Evolutionary conservation across 2,113 vertebrate genomes (phyloP).

Genomic region (Stomatorhinus ivindoensis): DNA sequence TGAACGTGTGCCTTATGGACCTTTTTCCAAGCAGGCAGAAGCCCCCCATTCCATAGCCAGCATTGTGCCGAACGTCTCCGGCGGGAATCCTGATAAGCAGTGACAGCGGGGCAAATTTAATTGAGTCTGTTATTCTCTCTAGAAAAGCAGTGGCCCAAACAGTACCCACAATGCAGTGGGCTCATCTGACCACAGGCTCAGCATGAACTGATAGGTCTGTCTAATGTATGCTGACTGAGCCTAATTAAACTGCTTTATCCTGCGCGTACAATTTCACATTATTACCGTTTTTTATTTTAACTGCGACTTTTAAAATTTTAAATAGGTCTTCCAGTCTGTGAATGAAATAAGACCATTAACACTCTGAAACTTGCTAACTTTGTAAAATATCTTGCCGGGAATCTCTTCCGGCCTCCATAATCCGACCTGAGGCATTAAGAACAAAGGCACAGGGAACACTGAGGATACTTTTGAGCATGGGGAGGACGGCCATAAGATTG

Average conservation of each 20-base stretch:
- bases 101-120: constrained; percentile 10
- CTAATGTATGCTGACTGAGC: neutral
- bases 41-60: neutral
- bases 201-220: neutral
- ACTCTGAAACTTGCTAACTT: neutral
- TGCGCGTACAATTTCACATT: neutral
- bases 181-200: neutral
- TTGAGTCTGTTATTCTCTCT: neutral
- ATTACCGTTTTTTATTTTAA: neutral
- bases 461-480: neutral
- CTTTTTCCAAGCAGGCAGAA: neutral
- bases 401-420: neutral
- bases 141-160: neutral
- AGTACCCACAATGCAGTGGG: neutral
- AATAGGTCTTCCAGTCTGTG: neutral
- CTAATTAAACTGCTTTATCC: neutral
- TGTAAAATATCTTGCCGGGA: neutral
- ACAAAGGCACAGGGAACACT: neutral
- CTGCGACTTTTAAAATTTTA: neutral
- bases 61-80: neutral
- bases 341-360: neutral
- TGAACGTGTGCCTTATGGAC: neutral
- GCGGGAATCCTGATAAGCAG: neutral
- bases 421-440: neutral
- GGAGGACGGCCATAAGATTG: too few species aligned